A percentile compares a stretch with the other conserved stretches of the same genome.
These are phyloP conservation scores for Synergus umbraculus DNA, from an alignment of 2,888 invertebrate species.

Conservation along the genomic window DNA sequence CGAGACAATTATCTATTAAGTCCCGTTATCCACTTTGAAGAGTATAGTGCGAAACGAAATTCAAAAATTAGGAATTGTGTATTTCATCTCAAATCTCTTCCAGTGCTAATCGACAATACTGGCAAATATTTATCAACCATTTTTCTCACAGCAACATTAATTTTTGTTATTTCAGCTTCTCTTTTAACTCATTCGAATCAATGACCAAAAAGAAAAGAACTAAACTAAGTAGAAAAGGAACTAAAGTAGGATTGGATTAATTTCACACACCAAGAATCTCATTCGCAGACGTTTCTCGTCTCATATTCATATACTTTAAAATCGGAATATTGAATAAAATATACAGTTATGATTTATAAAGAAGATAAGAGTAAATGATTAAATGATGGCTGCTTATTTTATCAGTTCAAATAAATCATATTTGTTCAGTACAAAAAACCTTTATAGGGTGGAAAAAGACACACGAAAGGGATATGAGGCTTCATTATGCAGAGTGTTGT, in stretches of 20 bases:
- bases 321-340: not conserved
- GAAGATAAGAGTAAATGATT: too few relatives aligned
- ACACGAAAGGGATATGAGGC: not conserved
- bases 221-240: not conserved
- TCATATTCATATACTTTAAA: not conserved
- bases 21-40: constrained; percentile 39
- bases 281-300: constrained; percentile 18
- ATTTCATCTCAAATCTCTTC: constrained; percentile 7
- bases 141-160: not conserved
- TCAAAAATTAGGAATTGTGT: constrained; percentile 47
- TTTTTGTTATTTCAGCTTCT: not conserved
- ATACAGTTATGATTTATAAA: not conserved
- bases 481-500: not conserved
- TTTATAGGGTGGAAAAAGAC: not conserved
- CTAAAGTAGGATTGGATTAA: not conserved
- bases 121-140: not conserved
- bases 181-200: not conserved
- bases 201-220: not conserved
- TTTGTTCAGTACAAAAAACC: constrained; percentile 36
- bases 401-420: not conserved
- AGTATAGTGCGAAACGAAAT: constrained; percentile 59
- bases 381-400: not conserved
- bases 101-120: not conserved
- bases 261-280: constrained; percentile 27
- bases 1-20: constrained; percentile 40